Evolutionary conservation across 30 jellyfish, hydroid and myxozoan species (phyloP).

Genomic region (Pseudorhiza aurosa): DNA sequence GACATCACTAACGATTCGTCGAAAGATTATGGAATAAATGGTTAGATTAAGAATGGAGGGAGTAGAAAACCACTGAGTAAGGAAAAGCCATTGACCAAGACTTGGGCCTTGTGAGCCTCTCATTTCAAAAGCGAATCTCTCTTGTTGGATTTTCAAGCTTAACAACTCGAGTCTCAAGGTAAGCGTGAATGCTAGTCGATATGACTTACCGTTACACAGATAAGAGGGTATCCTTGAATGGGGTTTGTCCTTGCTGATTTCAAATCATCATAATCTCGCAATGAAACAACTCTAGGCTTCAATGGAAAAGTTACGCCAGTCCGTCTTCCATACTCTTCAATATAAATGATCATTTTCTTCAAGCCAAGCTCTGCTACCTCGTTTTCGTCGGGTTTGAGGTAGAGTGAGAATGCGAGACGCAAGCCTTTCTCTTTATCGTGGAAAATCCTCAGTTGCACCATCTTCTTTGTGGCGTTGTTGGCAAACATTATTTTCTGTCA

Average conservation of each 20-base stretch:
- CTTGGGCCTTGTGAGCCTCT: too few relatives aligned
- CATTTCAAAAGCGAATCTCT: too few relatives aligned
- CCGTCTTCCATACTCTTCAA: slow-evolving; percentile 84
- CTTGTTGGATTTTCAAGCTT: too few relatives aligned
- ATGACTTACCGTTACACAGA: slow-evolving; percentile 93
- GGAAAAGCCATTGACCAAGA: too few relatives aligned
- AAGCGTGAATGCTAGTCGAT: neutral
- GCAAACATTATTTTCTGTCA: slow-evolving; percentile 74
- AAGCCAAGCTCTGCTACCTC: slow-evolving; percentile 67
- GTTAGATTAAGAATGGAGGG: too few relatives aligned
- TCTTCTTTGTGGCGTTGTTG: slow-evolving; percentile 64
- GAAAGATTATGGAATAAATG: too few relatives aligned
- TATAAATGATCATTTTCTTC: slow-evolving; percentile 77
- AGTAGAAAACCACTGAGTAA: too few relatives aligned
- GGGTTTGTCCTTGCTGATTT: slow-evolving; percentile 66
- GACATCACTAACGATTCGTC: too few relatives aligned
- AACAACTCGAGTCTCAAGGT: too few relatives aligned
- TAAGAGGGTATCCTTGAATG: slow-evolving; percentile 92
- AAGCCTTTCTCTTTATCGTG: slow-evolving; percentile 74
- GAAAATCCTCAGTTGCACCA: slow-evolving; percentile 64
- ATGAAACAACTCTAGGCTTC: slow-evolving; percentile 89
- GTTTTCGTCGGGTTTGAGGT: slow-evolving; percentile 59
- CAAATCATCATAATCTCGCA: slow-evolving; percentile 81
- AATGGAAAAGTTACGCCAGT: slow-evolving; percentile 94
- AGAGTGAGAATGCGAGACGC: slow-evolving; percentile 88